Evolutionary conservation across 2,888 invertebrate species (phyloP).

Genomic region (Ormyrus thymus): DNA sequence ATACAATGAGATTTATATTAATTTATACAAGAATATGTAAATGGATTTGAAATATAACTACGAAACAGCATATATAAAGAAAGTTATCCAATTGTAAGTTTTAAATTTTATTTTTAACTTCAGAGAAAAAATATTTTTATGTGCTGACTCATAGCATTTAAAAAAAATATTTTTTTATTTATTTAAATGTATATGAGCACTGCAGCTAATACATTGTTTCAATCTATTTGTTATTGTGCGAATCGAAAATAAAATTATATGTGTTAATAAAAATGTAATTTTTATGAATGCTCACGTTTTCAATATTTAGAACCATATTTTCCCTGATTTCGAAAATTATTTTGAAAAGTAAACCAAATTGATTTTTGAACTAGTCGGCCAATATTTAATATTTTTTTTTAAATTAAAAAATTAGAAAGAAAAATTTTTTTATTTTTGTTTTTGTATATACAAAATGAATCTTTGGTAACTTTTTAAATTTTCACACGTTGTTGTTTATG

Average conservation of each 20-base stretch:
- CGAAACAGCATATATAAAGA: constrained; percentile 10
- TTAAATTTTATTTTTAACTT: constrained; percentile 43
- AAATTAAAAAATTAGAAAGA: neutral
- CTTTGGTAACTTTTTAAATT: neutral
- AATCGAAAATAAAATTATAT: constrained; percentile 46
- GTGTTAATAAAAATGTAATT: constrained; percentile 1
- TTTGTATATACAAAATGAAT: neutral
- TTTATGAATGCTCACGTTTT: too few relatives aligned
- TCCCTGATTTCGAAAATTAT: too few relatives aligned
- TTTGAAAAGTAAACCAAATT: too few relatives aligned
- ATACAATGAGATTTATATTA: constrained; percentile 52
- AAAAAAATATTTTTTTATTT: constrained; percentile 21
- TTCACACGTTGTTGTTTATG: too few relatives aligned
- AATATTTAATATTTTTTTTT: too few relatives aligned
- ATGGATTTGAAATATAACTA: constrained; percentile 45
- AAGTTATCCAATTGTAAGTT: constrained; percentile 45
- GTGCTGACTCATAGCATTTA: neutral
- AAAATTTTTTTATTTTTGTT: neutral
- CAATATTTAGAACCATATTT: too few relatives aligned
- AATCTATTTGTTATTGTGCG: constrained; percentile 29
- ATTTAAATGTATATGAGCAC: neutral
- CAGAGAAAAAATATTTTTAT: constrained; percentile 39
- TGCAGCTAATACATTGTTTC: constrained; percentile 1
- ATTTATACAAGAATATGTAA: constrained; percentile 39
- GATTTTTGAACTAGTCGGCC: too few relatives aligned